A percentile compares a stretch with the other conserved stretches of the same genome.
phyloP scores from a whole-genome alignment of 2,113 vertebrate species.

The Gavialis gangeticus region DNA sequence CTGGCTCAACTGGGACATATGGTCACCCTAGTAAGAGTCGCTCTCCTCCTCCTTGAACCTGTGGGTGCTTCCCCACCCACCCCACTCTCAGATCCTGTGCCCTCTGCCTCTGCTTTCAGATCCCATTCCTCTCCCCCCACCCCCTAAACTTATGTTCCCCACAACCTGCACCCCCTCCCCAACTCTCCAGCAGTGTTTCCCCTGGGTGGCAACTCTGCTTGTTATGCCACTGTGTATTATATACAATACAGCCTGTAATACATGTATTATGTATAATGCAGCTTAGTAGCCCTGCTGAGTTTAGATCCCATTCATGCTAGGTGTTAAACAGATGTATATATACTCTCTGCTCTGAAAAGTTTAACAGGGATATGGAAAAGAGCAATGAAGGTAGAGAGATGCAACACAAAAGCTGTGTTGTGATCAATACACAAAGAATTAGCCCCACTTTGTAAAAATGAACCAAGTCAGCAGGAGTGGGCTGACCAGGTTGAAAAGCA shows the following conservation, averaged over 20 bases:
- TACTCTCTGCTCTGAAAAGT: not conserved
- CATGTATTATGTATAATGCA: not conserved
- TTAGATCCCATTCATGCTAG: accelerated
- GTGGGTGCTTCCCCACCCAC: too few species aligned
- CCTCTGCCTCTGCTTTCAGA: too few species aligned
- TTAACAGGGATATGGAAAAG: accelerated
- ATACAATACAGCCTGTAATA: too few species aligned
- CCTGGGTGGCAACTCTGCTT: not conserved
- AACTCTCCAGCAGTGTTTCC: too few species aligned
- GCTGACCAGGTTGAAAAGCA: not conserved
- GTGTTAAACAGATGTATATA: not conserved
- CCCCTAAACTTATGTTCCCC: too few species aligned
- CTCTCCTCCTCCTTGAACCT: too few species aligned
- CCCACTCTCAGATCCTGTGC: too few species aligned
- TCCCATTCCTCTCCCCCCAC: too few species aligned
- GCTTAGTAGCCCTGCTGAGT: not conserved
- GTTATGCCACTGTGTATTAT: not conserved
- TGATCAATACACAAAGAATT: not conserved
- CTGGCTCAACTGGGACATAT: too few species aligned
- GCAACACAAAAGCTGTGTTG: not conserved
- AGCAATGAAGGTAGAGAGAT: not conserved
- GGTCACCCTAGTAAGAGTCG: too few species aligned
- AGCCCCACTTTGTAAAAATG: not conserved
- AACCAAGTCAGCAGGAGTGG: conserved; percentile 25
- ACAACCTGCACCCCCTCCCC: too few species aligned